A percentile compares a stretch with the other conserved stretches of the same genome.
phyloP scores from a whole-genome alignment of 2,888 invertebrate species.

The Drosophila flavopinicola region DNA sequence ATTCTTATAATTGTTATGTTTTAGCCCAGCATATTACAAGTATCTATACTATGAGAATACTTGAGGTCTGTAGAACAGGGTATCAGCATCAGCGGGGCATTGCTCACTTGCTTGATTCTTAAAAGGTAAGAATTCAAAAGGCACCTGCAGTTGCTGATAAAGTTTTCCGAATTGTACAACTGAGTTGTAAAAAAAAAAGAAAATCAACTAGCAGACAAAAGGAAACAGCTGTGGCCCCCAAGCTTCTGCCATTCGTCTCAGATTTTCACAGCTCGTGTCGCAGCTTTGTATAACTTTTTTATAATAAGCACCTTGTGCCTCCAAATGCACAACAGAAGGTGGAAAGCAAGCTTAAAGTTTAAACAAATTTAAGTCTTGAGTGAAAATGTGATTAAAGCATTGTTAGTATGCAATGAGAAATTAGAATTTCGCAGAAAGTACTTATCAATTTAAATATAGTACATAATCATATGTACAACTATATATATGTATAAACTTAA shows the following conservation, averaged over 20 bases:
- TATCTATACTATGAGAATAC: too few species aligned
- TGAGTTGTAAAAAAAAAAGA: background rate
- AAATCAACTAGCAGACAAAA: background rate
- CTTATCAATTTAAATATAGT: too few species aligned
- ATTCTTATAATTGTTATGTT: too few species aligned
- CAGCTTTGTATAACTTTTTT: background rate
- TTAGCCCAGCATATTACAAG: too few species aligned
- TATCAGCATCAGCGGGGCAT: background rate
- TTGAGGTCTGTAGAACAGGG: background rate
- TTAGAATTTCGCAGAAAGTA: too few species aligned
- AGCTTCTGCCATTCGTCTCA: conserved; percentile 5
- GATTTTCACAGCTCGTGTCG: background rate
- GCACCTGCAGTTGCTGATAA: background rate
- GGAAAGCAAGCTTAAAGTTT: background rate
- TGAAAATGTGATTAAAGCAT: background rate
- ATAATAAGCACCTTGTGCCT: background rate
- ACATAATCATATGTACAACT: too few species aligned
- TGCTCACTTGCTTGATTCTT: background rate
- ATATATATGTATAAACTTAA: too few species aligned
- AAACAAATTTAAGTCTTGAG: background rate
- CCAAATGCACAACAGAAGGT: background rate
- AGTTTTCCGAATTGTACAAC: background rate
- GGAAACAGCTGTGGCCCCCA: conserved; percentile 12
- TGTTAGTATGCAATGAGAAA: too few species aligned
- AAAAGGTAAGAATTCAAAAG: conserved; percentile 3